phyloP scores from a whole-genome alignment of 2,888 invertebrate species.

The Apomyelois bistriatella region DNA sequence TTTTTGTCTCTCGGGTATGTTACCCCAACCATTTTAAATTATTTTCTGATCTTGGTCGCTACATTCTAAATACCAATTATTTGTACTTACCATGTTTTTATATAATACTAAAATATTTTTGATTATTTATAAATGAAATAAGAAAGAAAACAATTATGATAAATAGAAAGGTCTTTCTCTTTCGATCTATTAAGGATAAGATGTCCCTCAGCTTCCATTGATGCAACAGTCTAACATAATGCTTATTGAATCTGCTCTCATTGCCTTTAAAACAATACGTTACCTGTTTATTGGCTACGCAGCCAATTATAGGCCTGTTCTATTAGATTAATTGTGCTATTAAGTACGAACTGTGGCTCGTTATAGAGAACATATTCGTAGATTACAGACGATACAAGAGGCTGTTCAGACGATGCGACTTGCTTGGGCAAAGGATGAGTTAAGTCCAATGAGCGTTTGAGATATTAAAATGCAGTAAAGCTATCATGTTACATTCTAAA shows the following conservation, averaged over 20 bases:
- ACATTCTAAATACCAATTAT: no score
- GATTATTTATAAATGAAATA: no score
- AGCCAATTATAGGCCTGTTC: conserved; percentile 26
- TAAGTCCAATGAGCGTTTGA: not conserved
- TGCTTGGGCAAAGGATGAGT: conserved; percentile 15
- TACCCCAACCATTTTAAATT: no score
- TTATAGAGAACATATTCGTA: conserved; percentile 24
- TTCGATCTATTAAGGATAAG: conserved; percentile 15
- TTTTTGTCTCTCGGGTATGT: no score
- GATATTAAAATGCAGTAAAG: no score
- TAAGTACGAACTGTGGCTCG: conserved; percentile 33
- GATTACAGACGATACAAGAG: conserved; percentile 14
- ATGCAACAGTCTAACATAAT: conserved; percentile 10
- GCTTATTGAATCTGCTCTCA: conserved; percentile 9
- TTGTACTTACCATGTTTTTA: no score
- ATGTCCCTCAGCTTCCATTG: conserved; percentile 8
- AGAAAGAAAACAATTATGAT: no score
- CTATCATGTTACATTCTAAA: no score
- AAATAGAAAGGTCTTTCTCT: not conserved
- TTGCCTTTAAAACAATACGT: conserved; percentile 15
- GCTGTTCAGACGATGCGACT: conserved; percentile 10
- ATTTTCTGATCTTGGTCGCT: no score
- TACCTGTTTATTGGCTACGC: conserved; percentile 15
- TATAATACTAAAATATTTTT: no score
- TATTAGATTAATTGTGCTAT: conserved; percentile 40